Evolutionary conservation across 1,140 invertebrate genomes (phyloP).

Genomic region (Drosophila nikananu): DNA sequence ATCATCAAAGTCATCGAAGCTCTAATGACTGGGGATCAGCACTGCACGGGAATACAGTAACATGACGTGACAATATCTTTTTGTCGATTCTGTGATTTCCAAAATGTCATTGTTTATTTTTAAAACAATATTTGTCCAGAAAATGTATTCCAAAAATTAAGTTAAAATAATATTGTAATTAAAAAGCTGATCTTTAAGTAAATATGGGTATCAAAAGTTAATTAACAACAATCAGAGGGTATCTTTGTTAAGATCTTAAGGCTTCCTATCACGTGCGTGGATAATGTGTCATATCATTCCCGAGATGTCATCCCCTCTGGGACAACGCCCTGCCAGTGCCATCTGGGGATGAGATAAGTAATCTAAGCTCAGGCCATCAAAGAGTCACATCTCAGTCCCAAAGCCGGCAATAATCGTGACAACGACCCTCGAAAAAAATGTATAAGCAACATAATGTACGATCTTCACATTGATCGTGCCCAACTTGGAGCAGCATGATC

Average conservation of each 20-base stretch:
- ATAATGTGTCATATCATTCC: constrained; percentile 5
- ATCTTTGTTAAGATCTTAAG: neutral
- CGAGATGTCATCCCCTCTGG: neutral
- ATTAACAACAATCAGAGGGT: neutral
- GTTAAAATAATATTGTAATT: neutral
- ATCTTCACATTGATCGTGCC: constrained; percentile 49
- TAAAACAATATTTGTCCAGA: neutral
- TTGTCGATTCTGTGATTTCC: constrained; percentile 9
- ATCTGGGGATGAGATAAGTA: constrained; percentile 24
- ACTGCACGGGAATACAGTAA: neutral
- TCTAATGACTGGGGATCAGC: constrained; percentile 37
- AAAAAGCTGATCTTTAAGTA: neutral
- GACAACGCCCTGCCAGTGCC: constrained; percentile 16
- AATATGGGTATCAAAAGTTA: neutral
- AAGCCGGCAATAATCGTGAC: constrained; percentile 39
- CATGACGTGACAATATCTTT: constrained; percentile 19
- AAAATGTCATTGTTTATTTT: constrained; percentile 27
- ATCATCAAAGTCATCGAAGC: constrained; percentile 27
- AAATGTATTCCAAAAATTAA: neutral
- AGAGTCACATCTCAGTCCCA: constrained; percentile 18
- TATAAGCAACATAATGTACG: constrained; percentile 27
- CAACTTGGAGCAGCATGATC: constrained; percentile 6
- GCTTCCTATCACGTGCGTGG: neutral
- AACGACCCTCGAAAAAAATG: constrained; percentile 30
- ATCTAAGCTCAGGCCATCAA: constrained; percentile 28